phyloP scores from a whole-genome alignment of 1,140 invertebrate species.

The Monomorium pharaonis region DNA sequence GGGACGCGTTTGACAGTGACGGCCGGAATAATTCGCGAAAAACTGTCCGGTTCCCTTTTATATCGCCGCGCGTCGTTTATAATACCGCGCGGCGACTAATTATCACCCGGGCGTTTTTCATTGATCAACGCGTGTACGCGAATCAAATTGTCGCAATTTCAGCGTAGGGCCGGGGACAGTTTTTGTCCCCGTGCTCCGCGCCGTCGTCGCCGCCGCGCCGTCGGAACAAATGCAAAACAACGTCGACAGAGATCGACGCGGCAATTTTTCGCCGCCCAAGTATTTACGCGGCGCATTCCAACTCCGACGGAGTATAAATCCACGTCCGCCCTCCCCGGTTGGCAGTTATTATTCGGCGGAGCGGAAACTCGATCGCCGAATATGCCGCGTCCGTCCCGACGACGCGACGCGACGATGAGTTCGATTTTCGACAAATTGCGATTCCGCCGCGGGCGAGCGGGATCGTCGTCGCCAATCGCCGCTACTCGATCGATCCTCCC shows the following conservation, averaged over 20 bases:
- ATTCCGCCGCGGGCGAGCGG: background rate
- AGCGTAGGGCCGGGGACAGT: background rate
- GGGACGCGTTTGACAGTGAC: background rate
- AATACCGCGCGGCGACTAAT: conserved; percentile 30
- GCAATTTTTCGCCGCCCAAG: conserved; percentile 34
- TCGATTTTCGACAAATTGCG: conserved; percentile 48
- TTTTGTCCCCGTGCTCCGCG: background rate
- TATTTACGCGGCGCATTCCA: conserved; percentile 43
- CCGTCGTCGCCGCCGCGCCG: too few relatives aligned
- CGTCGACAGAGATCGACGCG: conserved; percentile 31
- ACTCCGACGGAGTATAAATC: conserved; percentile 22
- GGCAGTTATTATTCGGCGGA: conserved; percentile 39
- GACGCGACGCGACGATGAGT: conserved; percentile 31
- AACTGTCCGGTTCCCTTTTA: background rate
- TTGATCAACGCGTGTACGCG: conserved; percentile 16
- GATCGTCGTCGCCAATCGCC: conserved; percentile 16
- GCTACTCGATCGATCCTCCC: conserved; percentile 32
- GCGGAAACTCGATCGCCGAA: conserved; percentile 6
- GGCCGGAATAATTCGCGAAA: conserved; percentile 15
- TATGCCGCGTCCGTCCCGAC: background rate
- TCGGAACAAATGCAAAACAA: conserved; percentile 32
- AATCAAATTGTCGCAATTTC: conserved; percentile 50
- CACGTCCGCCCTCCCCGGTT: background rate
- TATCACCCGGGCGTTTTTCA: conserved; percentile 11
- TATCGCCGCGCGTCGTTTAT: conserved; percentile 42